Base-by-base conservation (phyloP, 2,113 vertebrate genomes). In the Canis aureus region DNA sequence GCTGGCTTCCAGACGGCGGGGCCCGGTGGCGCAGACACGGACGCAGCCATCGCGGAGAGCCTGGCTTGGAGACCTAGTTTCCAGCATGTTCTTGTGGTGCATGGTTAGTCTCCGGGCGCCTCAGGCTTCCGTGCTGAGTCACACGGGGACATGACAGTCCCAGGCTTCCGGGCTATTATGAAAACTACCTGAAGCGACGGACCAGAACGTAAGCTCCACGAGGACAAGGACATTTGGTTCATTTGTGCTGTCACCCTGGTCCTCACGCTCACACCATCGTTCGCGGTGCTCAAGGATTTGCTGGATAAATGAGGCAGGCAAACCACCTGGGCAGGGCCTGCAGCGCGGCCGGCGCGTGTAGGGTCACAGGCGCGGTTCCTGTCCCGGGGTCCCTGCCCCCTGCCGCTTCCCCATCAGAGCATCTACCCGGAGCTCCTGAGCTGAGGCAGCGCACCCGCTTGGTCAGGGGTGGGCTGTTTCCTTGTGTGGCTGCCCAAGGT, bases 161-260 rank as follows among this genome's bases (percentile, higher is more conserved):
- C 32, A 15, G 27, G 49, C 29, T 17, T 51, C 20, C 35, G 15
- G 49, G 71, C 27, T 62, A 29, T 27, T 25, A 57, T 55, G 64
- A 67, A 73, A 79, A 73, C 3, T 0, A 29, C 59, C 53, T 20
- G 79, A 86, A 60, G 23, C 29, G 2, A 35, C 0, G 22, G 22
- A 15, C 4, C 7, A 84, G 59, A 78, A 10, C 43, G 49, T 11
- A 17, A 78, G 60, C 29, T 76, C 62, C 10, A 0, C 0, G 6
- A 35, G 22, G 64, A 69, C 29, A 60, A 59, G 2, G 51, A 32
- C 12, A 1, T 55, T 51, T 25, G 13, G 49, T 49, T 62, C 67
- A 1, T 32, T 38, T 57, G 67, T 13, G 11, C 69, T 64, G 0
- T 19, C 11, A 22, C 11, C 22, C 62, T 11, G 0, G n/a, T 0